Evolutionary conservation across 30 jellyfish, hydroid and myxozoan genomes (phyloP).

Genomic region (Cassiopea andromeda): DNA sequence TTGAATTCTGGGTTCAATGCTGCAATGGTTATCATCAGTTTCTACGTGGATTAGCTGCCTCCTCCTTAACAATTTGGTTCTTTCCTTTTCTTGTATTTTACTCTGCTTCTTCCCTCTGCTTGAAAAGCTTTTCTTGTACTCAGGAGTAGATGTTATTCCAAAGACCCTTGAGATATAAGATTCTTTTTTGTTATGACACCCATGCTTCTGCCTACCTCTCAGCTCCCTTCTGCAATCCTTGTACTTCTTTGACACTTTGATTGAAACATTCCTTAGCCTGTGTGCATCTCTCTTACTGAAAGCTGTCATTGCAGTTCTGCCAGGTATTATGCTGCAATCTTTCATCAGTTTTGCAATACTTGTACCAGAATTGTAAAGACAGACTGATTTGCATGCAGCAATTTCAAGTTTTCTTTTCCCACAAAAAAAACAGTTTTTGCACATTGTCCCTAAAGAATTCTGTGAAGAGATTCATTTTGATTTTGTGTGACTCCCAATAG

Average conservation of each 20-base stretch:
- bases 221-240: neutral
- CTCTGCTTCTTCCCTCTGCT: no score
- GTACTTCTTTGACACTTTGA: constrained; percentile 7
- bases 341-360: constrained; percentile 8
- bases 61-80: no score
- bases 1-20: no score
- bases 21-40: no score
- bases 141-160: no score
- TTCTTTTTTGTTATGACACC: constrained; percentile 10
- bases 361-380: constrained; percentile 21
- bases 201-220: no score
- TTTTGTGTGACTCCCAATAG: constrained; percentile 46
- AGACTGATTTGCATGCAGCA: constrained; percentile 21
- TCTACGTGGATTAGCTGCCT: no score
- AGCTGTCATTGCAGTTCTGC: constrained; percentile 7
- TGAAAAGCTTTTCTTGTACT: no score
- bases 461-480: constrained; percentile 32
- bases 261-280: constrained; percentile 9
- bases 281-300: constrained; percentile 1
- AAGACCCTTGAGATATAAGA: no score
- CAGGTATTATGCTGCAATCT: constrained; percentile 11
- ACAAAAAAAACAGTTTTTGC: constrained; percentile 16
- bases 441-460: constrained; percentile 25
- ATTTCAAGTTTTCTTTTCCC: constrained; percentile 22
- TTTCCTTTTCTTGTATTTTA: no score